These are phyloP conservation scores for Norana najaformis DNA, from an alignment of 2,888 invertebrate species.

Conservation along the genomic window DNA sequence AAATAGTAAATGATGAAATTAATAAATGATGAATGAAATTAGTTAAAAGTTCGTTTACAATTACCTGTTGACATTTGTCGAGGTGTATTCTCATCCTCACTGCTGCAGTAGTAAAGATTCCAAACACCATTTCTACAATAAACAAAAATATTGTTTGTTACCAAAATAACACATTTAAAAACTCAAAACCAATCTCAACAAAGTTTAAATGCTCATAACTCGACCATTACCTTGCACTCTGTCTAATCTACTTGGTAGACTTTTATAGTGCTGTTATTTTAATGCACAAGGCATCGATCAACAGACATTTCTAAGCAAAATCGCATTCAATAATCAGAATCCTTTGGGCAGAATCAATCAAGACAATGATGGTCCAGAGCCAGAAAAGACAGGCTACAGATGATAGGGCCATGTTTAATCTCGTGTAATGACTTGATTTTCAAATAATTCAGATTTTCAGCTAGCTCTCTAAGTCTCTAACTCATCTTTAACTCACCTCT, in stretches of 20 bases:
- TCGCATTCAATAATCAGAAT: not conserved
- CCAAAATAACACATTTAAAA: not conserved
- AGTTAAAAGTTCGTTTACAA: not conserved
- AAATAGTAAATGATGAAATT: not conserved
- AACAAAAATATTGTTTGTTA: not conserved
- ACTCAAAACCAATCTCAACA: not conserved
- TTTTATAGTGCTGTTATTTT: not conserved
- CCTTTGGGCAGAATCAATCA: not conserved
- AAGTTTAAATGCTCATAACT: not conserved
- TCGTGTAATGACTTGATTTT: constrained; percentile 13
- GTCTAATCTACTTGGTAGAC: not conserved
- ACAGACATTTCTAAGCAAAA: not conserved
- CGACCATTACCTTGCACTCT: not conserved
- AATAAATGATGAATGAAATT: not conserved
- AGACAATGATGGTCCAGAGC: no score
- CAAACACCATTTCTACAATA: not conserved
- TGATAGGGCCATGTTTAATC: not conserved
- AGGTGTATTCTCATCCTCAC: not conserved
- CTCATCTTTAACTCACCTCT: not conserved
- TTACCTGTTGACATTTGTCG: not conserved
- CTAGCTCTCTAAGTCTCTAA: not conserved
- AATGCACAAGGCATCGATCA: not conserved
- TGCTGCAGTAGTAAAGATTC: not conserved
- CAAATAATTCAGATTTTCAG: not conserved
- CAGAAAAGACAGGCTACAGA: no score